Conservation (phyloP, 53 echinoderm and acorn worm species). For the Actinopyga echinites region DNA sequence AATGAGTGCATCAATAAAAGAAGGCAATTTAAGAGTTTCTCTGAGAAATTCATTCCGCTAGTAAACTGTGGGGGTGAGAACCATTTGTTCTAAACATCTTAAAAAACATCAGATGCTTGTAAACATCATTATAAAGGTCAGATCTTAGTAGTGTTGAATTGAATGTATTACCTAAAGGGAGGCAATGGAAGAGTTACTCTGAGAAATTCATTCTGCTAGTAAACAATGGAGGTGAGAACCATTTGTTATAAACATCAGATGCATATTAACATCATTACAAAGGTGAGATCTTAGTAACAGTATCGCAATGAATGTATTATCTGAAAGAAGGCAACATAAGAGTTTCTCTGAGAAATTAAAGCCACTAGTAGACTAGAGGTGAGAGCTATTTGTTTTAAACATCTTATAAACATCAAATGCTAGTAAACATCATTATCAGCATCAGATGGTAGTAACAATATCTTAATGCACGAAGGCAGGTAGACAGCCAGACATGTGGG, state of each 20-base stretch:
- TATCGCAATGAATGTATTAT: slow-evolving; percentile 79
- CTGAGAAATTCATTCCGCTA: slow-evolving; percentile 88
- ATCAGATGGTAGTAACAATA: slow-evolving; percentile 78
- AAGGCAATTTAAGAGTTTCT: slow-evolving; percentile 74
- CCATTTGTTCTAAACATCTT: no score
- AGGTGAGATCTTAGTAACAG: slow-evolving; percentile 79
- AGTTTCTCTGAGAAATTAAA: slow-evolving; percentile 89
- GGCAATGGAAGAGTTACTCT: slow-evolving; percentile 76
- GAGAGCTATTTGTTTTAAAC: not conserved
- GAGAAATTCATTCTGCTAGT: slow-evolving; percentile 92
- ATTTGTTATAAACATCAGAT: not conserved
- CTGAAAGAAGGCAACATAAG: slow-evolving; percentile 58
- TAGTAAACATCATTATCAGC: no score
- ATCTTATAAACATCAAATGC: no score
- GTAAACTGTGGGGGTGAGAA: slow-evolving; percentile 88
- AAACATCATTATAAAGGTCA: no score
- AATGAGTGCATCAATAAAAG: slow-evolving; percentile 73
- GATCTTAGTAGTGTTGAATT: slow-evolving; percentile 77
- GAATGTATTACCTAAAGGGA: slow-evolving; percentile 67
- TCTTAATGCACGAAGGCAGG: slow-evolving; percentile 88
- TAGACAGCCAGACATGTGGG: no score
- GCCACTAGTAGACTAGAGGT: slow-evolving; percentile 93
- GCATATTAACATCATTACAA: no score
- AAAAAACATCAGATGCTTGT: slow-evolving; percentile 78
- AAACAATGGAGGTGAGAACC: slow-evolving; percentile 85